phyloP scores from a whole-genome alignment of 2,113 vertebrate genomes.

The Cottus gobio region DNA sequence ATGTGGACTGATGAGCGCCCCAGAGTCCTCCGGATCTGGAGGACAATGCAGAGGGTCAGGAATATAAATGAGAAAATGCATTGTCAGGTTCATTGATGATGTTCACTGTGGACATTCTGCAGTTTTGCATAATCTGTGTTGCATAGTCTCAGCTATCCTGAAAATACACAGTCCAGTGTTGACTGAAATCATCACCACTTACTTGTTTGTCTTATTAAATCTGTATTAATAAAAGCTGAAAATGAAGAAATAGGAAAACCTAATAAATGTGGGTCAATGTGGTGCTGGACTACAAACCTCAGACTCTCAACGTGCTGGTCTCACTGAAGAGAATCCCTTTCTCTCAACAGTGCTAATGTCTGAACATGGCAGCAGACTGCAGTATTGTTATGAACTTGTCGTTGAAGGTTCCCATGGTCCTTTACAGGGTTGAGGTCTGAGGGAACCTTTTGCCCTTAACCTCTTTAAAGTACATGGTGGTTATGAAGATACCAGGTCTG shows the following conservation, averaged over 20 bases:
- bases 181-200: not conserved
- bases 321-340: too few relatives aligned
- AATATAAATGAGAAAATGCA: constrained; percentile 1
- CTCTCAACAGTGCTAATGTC: not conserved
- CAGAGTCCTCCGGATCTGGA: not conserved
- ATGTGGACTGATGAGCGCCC: not conserved
- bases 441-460: too few relatives aligned
- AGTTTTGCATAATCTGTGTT: not conserved
- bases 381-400: too few relatives aligned
- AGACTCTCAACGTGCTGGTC: too few relatives aligned
- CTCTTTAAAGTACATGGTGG: too few relatives aligned
- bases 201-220: not conserved
- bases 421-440: too few relatives aligned
- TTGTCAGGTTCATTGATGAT: not conserved
- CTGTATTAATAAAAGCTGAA: too few relatives aligned
- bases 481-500: too few relatives aligned
- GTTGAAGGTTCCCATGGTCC: too few relatives aligned
- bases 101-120: not conserved
- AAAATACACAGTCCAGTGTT: not conserved
- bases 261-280: too few relatives aligned
- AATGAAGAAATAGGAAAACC: too few relatives aligned
- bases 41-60: not conserved
- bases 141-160: not conserved
- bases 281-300: too few relatives aligned
- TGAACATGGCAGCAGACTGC: not conserved